phyloP scores from a whole-genome alignment of 2,797 vertebrate genomes.

The Darevskia mixta region DNA sequence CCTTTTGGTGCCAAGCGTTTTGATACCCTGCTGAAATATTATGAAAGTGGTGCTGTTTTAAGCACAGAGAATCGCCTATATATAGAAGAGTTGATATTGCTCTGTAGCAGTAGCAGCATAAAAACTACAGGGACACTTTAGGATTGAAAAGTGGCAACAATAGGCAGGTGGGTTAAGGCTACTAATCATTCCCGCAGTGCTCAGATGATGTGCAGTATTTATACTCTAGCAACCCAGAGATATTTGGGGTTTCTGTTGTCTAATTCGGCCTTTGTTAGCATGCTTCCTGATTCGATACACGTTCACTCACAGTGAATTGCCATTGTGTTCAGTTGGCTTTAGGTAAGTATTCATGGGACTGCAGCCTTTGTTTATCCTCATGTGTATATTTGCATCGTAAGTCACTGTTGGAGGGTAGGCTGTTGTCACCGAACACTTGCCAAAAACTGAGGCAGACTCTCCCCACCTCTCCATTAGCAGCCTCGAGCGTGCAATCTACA shows the following conservation, averaged over 20 bases:
- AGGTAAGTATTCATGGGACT: not conserved
- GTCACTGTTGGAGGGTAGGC: not conserved
- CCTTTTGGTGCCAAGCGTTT: too few relatives aligned
- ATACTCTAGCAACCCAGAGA: not conserved
- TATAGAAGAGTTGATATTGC: not conserved
- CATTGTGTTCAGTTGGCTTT: not conserved
- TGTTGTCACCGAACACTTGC: not conserved
- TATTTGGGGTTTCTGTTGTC: not conserved
- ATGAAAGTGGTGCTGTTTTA: too few relatives aligned
- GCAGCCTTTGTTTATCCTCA: not conserved
- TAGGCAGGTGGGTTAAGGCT: not conserved
- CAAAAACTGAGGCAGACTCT: not conserved
- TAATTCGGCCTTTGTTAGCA: too few relatives aligned
- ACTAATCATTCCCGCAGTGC: not conserved
- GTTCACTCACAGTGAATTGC: not conserved
- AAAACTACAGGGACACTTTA: not conserved
- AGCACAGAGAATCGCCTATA: too few relatives aligned
- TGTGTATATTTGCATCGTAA: not conserved
- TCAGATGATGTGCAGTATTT: not conserved
- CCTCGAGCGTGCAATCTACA: not conserved
- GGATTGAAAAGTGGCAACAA: not conserved
- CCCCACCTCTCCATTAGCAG: not conserved
- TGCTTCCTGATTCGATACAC: too few relatives aligned
- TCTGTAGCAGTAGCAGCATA: not conserved
- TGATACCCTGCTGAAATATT: too few relatives aligned